Evolutionary conservation across 1,140 invertebrate species (phyloP).

Genomic region (Sinella curviseta): DNA sequence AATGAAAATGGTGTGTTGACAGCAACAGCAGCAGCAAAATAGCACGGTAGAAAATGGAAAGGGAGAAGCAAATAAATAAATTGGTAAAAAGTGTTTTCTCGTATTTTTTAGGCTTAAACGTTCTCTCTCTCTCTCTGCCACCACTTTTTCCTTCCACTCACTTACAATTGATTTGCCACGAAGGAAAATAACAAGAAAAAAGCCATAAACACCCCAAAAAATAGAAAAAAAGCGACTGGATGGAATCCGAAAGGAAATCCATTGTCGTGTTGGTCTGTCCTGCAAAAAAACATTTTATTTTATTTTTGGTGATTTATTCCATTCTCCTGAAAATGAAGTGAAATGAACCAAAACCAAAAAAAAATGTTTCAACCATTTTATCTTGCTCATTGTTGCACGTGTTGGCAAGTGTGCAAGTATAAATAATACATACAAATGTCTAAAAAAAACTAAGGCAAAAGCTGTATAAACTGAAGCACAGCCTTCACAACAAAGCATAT

Average conservation of each 20-base stretch:
- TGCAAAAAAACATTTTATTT: not conserved
- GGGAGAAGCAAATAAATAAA: constrained; percentile 8
- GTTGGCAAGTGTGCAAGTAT: too few relatives aligned
- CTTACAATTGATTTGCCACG: constrained; percentile 7
- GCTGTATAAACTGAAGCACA: too few relatives aligned
- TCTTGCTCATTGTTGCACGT: not conserved
- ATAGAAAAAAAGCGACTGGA: not conserved
- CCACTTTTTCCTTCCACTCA: not conserved
- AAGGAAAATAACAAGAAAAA: not conserved
- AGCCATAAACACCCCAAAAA: not conserved
- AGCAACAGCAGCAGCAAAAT: not conserved
- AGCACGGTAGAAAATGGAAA: not conserved
- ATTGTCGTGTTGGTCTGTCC: not conserved
- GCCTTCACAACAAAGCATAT: too few relatives aligned
- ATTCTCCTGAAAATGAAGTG: not conserved
- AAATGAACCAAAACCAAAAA: not conserved
- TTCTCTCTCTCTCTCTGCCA: not conserved
- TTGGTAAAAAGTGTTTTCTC: constrained; percentile 44
- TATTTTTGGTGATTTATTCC: not conserved
- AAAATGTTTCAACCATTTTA: not conserved
- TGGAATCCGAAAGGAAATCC: too few relatives aligned
- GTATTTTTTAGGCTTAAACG: constrained; percentile 7
- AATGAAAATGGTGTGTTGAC: constrained; percentile 6
- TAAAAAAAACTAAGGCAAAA: too few relatives aligned
- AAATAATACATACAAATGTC: too few relatives aligned